Conservation (phyloP, 2,888 invertebrate genomes). For the Ophion obscuratus region DNA sequence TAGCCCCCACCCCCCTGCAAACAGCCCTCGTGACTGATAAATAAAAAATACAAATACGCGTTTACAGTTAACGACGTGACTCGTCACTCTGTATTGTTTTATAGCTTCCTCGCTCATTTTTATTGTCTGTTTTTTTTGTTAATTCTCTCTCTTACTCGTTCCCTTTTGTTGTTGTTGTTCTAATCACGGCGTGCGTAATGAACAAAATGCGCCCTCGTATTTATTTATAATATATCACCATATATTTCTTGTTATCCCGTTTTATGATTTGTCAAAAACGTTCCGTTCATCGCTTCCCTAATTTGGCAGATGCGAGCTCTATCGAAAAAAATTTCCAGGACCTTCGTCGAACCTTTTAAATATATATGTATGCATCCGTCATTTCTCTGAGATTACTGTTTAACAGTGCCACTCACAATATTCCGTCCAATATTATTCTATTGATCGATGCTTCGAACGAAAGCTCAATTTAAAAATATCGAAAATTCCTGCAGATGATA, state of each 20-base stretch:
- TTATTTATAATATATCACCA: no score
- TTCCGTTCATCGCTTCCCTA: neutral
- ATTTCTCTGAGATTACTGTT: neutral
- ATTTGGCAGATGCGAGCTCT: neutral
- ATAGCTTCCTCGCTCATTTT: neutral
- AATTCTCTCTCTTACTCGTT: constrained; percentile 12
- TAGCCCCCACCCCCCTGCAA: constrained; percentile 3
- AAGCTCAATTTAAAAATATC: constrained; percentile 15
- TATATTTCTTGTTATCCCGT: no score
- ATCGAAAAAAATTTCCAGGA: neutral
- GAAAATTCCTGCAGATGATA: constrained; percentile 20
- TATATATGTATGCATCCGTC: neutral
- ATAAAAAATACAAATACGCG: neutral
- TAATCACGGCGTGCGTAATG: neutral
- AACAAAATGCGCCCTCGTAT: neutral
- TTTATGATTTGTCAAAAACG: neutral
- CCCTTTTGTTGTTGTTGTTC: neutral
- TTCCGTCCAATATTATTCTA: neutral
- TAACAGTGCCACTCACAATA: neutral
- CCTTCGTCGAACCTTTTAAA: neutral
- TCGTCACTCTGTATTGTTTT: neutral
- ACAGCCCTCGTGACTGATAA: constrained; percentile 46
- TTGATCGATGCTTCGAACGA: neutral
- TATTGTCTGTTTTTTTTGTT: constrained; percentile 42
- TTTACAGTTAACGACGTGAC: neutral